Evolutionary conservation across 2,113 vertebrate genomes (phyloP), one percentile per base, ranked within the genome.

Genomic region (Oryzias javanicus): DNA sequence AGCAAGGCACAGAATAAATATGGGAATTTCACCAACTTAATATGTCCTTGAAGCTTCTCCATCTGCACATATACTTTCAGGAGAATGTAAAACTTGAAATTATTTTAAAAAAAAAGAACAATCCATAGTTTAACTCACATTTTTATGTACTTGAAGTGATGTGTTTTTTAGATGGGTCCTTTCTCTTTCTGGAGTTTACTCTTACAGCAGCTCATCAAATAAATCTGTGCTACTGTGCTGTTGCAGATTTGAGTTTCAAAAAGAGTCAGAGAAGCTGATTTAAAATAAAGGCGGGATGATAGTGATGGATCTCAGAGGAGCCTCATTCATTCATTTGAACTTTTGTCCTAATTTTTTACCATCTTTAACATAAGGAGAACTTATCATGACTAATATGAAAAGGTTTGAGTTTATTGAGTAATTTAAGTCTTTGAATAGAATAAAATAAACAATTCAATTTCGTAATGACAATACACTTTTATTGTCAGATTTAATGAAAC

Each of bases 311-410:
- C 68, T 67, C 74, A 4, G 4, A 57, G 74, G 81, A 60, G 57
- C 57, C 47, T 74, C 77, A 72, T 72, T 75, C 60, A 64, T 64
- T 70, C 54, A 25, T 72, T 80, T 64, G 25, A 10, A 42, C 65
- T 13, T 55, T n/a, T 47, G 52, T 46, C 52, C 71, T 61, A 67
- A 35, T 3, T 12, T 64, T 78, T 75, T n/a, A 53, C 58, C 8
- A 44, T 55, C 45, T 20, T 53, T 45, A 56, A 59, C 52, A 50
- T 25, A 29, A 50, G 54, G 41, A 54, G 44, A 8, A 50, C 17
- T 20, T 19, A 47, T 19, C 12, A 6, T 3, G 45, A n/a, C 4
- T 17, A 46, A 7, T 1, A 46, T n/a, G 17, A 17, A 46, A 16
- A 46, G 5, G 44, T 8, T n/a, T 7, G n/a, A 46, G 5, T 7